Evolutionary conservation across 92 coral and sea anemone species (phyloP).

Genomic region (Zoanthus sansibaricus): DNA sequence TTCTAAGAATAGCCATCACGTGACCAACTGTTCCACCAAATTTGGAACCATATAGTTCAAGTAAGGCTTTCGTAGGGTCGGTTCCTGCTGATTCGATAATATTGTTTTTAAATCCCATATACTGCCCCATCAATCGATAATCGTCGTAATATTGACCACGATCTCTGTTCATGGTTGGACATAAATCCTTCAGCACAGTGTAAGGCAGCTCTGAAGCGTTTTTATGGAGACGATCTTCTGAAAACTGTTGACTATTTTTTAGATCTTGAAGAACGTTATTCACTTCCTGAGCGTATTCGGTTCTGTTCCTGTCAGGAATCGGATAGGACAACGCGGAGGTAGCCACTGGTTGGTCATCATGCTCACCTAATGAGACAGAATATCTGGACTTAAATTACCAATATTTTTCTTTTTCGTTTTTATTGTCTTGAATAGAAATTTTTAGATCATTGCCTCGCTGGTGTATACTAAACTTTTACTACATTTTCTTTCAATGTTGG

Average conservation of each 20-base stretch:
- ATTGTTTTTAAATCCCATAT: constrained; percentile 2
- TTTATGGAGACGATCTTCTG: neutral
- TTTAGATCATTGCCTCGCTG: too few species aligned
- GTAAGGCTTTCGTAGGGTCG: neutral
- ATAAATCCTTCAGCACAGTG: neutral
- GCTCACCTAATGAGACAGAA: neutral
- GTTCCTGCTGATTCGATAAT: neutral
- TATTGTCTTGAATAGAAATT: too few species aligned
- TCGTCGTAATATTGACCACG: neutral
- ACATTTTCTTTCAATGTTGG: too few species aligned
- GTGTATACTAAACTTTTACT: too few species aligned
- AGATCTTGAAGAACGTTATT: neutral
- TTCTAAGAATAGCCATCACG: constrained; percentile 24
- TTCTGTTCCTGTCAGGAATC: neutral
- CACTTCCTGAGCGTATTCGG: neutral
- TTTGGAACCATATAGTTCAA: neutral
- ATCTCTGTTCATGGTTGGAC: neutral
- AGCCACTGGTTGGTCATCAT: neutral
- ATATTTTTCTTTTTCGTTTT: neutral
- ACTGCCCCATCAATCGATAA: constrained; percentile 34
- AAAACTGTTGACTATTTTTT: neutral
- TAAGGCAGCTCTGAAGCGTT: neutral
- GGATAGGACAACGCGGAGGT: neutral
- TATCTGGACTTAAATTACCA: too few species aligned
- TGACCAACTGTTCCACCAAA: neutral